phyloP scores from a whole-genome alignment of 2,888 invertebrate genomes.

The Deilephila porcellus region DNA sequence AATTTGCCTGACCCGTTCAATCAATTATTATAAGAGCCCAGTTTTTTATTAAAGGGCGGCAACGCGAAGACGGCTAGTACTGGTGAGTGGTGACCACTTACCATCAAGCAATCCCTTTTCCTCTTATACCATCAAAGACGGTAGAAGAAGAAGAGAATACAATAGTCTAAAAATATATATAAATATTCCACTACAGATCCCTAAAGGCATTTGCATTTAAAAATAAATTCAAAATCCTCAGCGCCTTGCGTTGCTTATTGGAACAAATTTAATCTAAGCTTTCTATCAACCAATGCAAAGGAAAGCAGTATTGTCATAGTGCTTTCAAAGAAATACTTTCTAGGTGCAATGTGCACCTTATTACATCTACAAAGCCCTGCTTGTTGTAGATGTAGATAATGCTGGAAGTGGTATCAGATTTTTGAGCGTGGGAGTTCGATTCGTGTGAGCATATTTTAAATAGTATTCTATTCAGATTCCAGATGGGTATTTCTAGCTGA shows the following conservation, averaged over 20 bases:
- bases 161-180: neutral
- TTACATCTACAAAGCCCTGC: constrained; percentile 48
- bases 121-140: too few species aligned
- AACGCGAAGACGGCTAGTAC: too few species aligned
- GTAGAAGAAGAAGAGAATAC: too few species aligned
- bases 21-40: too few species aligned
- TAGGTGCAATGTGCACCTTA: constrained; percentile 52
- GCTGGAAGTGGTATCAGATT: constrained; percentile 32
- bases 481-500: too few species aligned
- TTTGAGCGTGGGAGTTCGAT: too few species aligned
- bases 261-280: constrained; percentile 23
- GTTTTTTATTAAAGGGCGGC: too few species aligned
- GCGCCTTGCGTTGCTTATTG: constrained; percentile 8
- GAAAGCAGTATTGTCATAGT: constrained; percentile 47
- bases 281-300: constrained; percentile 41
- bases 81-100: too few species aligned
- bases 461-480: too few species aligned
- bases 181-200: neutral
- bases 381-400: constrained; percentile 33
- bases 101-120: too few species aligned
- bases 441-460: too few species aligned
- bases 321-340: constrained; percentile 51
- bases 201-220: constrained; percentile 8
- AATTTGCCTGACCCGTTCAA: too few species aligned
- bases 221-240: constrained; percentile 28